Conservation (phyloP, 2,113 vertebrate genomes). For the Rhynchomys soricoides region DNA sequence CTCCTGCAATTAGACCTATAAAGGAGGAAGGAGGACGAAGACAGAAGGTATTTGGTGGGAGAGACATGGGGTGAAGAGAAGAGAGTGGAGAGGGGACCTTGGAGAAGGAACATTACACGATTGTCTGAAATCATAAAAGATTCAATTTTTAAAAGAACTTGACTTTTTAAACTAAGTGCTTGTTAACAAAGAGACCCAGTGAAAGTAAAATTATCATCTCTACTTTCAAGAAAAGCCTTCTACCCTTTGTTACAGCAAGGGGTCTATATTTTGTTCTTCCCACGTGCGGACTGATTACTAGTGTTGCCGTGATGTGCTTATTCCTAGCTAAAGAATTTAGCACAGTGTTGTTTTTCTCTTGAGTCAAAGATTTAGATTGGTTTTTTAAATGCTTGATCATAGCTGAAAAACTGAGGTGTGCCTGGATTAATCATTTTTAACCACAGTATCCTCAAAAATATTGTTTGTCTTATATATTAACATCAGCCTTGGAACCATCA, state of each 20-base stretch:
- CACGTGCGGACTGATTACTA: neutral
- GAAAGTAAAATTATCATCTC: neutral
- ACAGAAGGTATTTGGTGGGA: no score
- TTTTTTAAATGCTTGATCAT: neutral
- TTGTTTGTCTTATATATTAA: neutral
- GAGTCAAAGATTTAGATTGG: neutral
- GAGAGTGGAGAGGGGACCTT: neutral
- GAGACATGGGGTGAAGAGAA: neutral
- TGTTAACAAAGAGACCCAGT: neutral
- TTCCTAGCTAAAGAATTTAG: slow-evolving; percentile 12
- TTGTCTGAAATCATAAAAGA: neutral
- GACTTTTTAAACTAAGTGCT: slow-evolving; percentile 17
- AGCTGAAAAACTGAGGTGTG: neutral
- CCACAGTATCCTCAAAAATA: neutral
- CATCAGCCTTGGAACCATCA: neutral
- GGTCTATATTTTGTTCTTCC: neutral
- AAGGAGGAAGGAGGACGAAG: no score
- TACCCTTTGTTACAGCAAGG: neutral
- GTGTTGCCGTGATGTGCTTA: neutral
- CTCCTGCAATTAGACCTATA: no score
- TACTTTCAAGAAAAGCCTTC: neutral
- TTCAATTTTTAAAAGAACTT: neutral
- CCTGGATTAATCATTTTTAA: neutral
- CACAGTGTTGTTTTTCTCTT: neutral
- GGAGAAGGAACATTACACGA: neutral